A percentile compares a stretch with the other conserved stretches of the same genome.
Evolutionary conservation across 2,888 invertebrate genomes (phyloP).

Genomic region (Synanthedon vespiformis): DNA sequence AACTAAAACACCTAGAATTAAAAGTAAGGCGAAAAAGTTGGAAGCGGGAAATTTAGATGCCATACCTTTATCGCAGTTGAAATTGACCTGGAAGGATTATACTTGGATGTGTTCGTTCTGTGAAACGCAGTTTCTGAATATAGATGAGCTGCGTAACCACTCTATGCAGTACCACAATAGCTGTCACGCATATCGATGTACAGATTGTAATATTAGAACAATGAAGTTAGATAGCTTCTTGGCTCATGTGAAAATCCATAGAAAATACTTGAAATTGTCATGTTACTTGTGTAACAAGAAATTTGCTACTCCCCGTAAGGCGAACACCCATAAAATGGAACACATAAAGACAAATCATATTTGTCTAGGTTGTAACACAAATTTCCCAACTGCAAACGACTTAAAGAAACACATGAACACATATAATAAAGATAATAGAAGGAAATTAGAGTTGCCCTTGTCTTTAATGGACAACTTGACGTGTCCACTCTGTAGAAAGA

Average conservation of each 20-base stretch:
- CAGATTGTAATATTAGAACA: slow-evolving; percentile 64
- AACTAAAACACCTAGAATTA: slow-evolving; percentile 2
- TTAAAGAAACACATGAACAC: slow-evolving; percentile 23
- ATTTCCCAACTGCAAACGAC: slow-evolving; percentile 24
- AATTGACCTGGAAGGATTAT: slow-evolving; percentile 41
- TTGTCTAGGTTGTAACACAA: slow-evolving; percentile 38
- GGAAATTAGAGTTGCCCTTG: slow-evolving; percentile 10
- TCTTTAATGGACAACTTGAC: slow-evolving; percentile 19
- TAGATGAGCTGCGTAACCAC: slow-evolving; percentile 64
- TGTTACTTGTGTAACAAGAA: slow-evolving; percentile 37
- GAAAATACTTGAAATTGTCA: slow-evolving; percentile 64
- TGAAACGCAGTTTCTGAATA: slow-evolving; percentile 29
- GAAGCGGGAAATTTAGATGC: slow-evolving; percentile 10
- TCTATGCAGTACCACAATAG: slow-evolving; percentile 71
- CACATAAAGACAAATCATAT: slow-evolving; percentile 23
- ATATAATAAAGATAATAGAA: slow-evolving; percentile 23
- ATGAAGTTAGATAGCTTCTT: slow-evolving; percentile 32
- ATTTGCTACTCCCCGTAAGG: slow-evolving; percentile 20
- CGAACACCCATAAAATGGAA: slow-evolving; percentile 17
- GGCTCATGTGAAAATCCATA: slow-evolving; percentile 71
- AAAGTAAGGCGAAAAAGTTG: not conserved
- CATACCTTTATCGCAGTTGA: slow-evolving; percentile 27
- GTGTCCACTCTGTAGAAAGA: slow-evolving; percentile 38
- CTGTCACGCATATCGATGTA: slow-evolving; percentile 73
- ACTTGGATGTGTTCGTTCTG: slow-evolving; percentile 43